Conservation (phyloP, 1,140 invertebrate species). For the Pseudomyrmex cubaensis region DNA sequence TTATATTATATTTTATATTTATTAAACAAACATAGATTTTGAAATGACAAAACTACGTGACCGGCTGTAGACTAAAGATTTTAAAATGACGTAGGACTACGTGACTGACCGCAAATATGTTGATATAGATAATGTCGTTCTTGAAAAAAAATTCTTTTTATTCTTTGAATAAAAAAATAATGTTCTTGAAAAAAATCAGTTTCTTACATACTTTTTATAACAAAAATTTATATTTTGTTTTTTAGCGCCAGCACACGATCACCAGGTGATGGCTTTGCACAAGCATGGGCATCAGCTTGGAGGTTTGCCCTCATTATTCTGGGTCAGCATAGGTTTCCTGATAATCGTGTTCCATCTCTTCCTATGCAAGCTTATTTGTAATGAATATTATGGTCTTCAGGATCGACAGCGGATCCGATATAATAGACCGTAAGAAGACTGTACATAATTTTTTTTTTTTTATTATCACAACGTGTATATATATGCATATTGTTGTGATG, state of each 20-base stretch:
- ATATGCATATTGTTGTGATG: conserved; percentile 65
- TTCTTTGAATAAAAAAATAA: too few species aligned
- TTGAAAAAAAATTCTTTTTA: too few species aligned
- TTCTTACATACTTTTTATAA: too few species aligned
- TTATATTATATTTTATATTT: too few species aligned
- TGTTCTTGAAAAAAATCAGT: too few species aligned
- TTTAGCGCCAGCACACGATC: conserved; percentile 95
- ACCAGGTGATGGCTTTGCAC: conserved; percentile 96
- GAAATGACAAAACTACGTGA: too few species aligned
- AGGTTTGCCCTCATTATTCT: conserved; percentile 96
- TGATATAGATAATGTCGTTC: too few species aligned
- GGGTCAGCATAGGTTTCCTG: conserved; percentile 95
- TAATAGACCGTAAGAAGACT: conserved; percentile 86
- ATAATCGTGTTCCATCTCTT: conserved; percentile 98
- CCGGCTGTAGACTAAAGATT: too few species aligned
- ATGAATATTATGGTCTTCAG: conserved; percentile 92
- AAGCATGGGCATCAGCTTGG: conserved; percentile 96
- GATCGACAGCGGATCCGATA: conserved; percentile 88
- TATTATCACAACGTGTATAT: conserved; percentile 68
- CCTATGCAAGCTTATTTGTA: conserved; percentile 96
- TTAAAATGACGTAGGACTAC: too few species aligned
- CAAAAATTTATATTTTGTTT: conserved; percentile 52
- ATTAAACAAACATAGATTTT: too few species aligned
- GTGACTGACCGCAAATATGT: too few species aligned
- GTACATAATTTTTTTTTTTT: conserved; percentile 65